Evolutionary conservation across 2,113 vertebrate species (phyloP), one percentile per base, ranked within the genome.

Genomic region (Elanus axillaris): DNA sequence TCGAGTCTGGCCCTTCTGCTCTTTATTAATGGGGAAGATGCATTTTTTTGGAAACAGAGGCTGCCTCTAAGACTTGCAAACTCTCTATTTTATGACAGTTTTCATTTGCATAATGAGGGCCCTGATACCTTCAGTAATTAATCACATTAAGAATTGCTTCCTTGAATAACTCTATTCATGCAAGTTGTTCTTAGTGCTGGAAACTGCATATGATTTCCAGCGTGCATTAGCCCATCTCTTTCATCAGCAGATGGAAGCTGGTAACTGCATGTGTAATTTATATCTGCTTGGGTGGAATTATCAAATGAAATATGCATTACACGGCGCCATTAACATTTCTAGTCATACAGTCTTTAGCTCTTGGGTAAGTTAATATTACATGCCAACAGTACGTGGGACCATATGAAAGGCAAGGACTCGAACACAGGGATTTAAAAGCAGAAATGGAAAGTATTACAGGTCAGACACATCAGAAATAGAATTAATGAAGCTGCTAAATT

Each of bases 221-320:
- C 36, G 86, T 95, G 93, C 94, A 62, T 91, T 89, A 96, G 88
- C 83, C 96, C 83, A 31, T 81, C 93, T 81, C 89, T 95, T 96
- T 94, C 96, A 96, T 95, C 95, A 95, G 96, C 96, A 97, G 96
- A 96, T 96, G 96, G 96, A 93, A 96, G 96, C 96, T 89, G 95
- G 96, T 92, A 93, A 60, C 92, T 91, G 95, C 96, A 75, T 95
- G 88, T 92, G 96, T 97, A 97, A 97, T 97, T 97, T 94, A 93
- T 96, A 94, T 94, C 97, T 97, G 88, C 94, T 95, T 92, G 95
- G 94, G 85, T 93, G 94, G 94, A 95, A 97, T 96, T 96, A 94
- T 55, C 90, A 67, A 82, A 96, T 95, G 95, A 95, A 97, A 97
- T 96, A 97, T 96, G 96, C 96, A 96, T 96, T 77, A 56, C 82